Percentiles rank a stretch among this genome's conserved stretches.
Conservation (phyloP, 2,888 invertebrate genomes). For the Junonia oenone region DNA sequence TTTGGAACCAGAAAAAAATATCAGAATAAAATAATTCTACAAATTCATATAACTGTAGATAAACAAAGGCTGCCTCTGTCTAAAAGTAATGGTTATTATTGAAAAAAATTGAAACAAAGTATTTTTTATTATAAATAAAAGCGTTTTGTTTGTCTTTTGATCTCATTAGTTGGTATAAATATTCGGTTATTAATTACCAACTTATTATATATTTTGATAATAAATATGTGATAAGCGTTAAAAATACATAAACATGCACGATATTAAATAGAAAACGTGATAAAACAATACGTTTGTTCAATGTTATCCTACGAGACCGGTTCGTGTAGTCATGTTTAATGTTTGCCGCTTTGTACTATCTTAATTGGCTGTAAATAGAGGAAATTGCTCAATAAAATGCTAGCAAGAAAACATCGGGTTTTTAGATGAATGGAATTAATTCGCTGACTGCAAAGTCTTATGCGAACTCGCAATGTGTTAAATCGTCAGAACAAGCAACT, state of each 20-base stretch:
- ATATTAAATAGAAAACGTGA: background rate
- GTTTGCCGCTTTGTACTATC: constrained; percentile 42
- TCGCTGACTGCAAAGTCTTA: background rate
- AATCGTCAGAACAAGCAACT: constrained; percentile 5
- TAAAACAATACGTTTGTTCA: background rate
- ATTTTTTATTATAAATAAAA: background rate
- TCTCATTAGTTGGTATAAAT: background rate
- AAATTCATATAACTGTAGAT: no score
- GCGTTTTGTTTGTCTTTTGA: background rate
- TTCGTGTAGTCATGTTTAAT: constrained; percentile 32
- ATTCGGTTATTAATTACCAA: background rate
- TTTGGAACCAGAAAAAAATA: no score
- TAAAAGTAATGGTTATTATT: no score
- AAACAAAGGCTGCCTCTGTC: no score
- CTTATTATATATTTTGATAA: background rate
- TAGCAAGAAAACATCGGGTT: constrained; percentile 36
- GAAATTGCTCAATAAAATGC: constrained; percentile 46
- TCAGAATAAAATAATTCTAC: no score
- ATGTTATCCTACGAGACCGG: constrained; percentile 13
- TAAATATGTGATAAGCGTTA: background rate
- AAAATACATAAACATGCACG: background rate
- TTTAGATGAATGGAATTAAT: constrained; percentile 29
- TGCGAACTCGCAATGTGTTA: constrained; percentile 4
- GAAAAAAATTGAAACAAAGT: background rate
- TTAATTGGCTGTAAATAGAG: constrained; percentile 51